A percentile compares a stretch with the other conserved stretches of the same genome.
phyloP scores from a whole-genome alignment of 2,113 vertebrate genomes.

The Chiloscyllium plagiosum region DNA sequence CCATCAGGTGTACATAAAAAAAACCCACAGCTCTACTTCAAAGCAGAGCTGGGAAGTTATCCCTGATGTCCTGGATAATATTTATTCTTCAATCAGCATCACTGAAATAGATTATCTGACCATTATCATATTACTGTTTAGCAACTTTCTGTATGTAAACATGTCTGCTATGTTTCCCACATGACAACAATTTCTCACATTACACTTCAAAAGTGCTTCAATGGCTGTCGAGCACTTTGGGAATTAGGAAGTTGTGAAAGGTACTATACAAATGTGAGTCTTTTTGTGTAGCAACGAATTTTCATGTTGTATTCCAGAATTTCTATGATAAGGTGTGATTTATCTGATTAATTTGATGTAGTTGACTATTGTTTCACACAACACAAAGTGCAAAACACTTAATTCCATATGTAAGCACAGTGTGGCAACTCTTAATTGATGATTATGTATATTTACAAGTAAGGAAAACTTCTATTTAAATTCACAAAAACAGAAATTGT shows the following conservation, averaged over 20 bases:
- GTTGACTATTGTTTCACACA: not conserved
- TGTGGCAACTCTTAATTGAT: not conserved
- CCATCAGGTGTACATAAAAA: not conserved
- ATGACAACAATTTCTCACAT: not conserved
- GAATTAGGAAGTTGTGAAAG: too few species aligned
- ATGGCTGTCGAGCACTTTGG: not conserved
- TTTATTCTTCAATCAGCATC: not conserved
- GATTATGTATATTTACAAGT: not conserved
- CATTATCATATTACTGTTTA: not conserved
- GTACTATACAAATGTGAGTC: too few species aligned
- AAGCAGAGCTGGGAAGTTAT: not conserved
- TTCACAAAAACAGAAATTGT: too few species aligned
- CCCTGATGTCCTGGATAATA: too few species aligned
- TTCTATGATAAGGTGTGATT: not conserved
- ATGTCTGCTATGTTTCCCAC: not conserved
- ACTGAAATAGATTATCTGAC: not conserved
- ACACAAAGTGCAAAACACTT: not conserved
- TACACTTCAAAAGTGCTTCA: not conserved
- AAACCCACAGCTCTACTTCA: not conserved
- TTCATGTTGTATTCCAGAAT: not conserved
- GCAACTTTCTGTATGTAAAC: not conserved
- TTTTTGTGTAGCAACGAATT: not conserved
- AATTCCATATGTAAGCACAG: not conserved
- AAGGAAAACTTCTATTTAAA: not conserved
- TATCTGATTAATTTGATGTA: not conserved